phyloP scores from a whole-genome alignment of 1,140 invertebrate species.

The Neelides sp. region DNA sequence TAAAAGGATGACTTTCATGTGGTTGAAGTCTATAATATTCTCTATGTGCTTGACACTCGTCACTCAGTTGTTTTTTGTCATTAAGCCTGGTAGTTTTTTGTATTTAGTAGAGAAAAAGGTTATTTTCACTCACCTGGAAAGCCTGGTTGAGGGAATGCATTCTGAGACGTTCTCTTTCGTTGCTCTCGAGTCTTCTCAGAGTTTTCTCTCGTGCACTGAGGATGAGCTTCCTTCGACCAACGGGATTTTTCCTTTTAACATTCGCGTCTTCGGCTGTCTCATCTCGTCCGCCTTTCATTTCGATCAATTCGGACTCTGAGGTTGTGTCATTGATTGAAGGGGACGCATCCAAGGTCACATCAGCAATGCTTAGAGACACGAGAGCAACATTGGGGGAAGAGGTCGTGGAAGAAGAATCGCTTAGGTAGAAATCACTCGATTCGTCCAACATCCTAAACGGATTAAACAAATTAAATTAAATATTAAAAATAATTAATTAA shows the following conservation, averaged over 20 bases:
- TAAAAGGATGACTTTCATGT: too few species aligned
- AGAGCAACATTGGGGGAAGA: slow-evolving; percentile 20
- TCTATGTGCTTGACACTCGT: too few species aligned
- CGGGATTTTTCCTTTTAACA: slow-evolving; percentile 29
- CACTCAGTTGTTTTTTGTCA: too few species aligned
- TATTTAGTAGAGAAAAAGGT: neutral
- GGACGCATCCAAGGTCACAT: too few species aligned
- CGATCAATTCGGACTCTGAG: too few species aligned
- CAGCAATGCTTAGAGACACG: slow-evolving; percentile 15
- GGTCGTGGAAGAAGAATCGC: slow-evolving; percentile 29
- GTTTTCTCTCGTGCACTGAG: slow-evolving; percentile 39
- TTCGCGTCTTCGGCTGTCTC: slow-evolving; percentile 4
- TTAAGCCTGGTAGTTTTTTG: too few species aligned
- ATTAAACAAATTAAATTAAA: too few species aligned
- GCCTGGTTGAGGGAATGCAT: slow-evolving; percentile 52
- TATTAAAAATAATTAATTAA: too few species aligned
- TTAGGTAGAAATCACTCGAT: slow-evolving; percentile 29
- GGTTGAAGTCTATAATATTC: too few species aligned
- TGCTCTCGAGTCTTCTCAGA: slow-evolving; percentile 47
- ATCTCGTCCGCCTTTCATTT: slow-evolving; percentile 16
- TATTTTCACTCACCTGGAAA: slow-evolving; percentile 38
- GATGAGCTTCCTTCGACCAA: slow-evolving; percentile 29
- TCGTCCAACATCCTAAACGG: slow-evolving; percentile 28
- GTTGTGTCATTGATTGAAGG: too few species aligned
- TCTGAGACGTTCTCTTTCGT: slow-evolving; percentile 47